Conservation (phyloP, 2,113 vertebrate species). For the Rhabdomys dilectus region DNA sequence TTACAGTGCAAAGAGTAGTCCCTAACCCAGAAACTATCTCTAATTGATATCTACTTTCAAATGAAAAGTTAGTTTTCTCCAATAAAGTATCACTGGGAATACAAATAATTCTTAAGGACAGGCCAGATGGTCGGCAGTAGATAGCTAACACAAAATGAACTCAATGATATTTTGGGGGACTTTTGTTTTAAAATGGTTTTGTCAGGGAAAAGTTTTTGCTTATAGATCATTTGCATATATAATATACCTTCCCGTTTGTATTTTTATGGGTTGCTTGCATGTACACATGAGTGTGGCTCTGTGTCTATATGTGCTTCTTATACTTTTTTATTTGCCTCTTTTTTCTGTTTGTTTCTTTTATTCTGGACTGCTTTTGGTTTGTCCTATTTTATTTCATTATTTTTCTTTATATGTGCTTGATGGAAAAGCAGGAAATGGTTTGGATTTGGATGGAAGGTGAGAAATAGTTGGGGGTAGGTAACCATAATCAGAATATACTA, state of each 20-base stretch:
- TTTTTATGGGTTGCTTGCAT: background rate
- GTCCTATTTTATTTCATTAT: background rate
- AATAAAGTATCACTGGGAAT: background rate
- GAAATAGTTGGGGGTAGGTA: fast-evolving
- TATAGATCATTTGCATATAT: background rate
- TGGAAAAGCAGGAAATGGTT: background rate
- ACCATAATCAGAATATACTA: background rate
- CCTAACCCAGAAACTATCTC: background rate
- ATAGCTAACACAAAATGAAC: background rate
- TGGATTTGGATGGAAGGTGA: background rate
- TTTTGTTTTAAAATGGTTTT: background rate
- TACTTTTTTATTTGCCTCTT: background rate
- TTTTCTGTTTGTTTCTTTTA: background rate
- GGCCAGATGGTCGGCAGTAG: too few species aligned
- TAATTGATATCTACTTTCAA: background rate
- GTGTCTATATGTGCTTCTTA: background rate
- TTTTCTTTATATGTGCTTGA: background rate
- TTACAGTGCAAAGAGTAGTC: background rate
- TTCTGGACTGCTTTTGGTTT: background rate
- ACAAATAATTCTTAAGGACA: background rate
- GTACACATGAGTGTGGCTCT: background rate
- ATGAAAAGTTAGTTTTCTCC: background rate
- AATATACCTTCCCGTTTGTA: background rate
- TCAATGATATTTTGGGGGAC: background rate
- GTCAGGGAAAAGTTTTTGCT: too few species aligned